A percentile compares a stretch with the other conserved stretches of the same genome.
These are phyloP conservation scores for Manis crassicaudata DNA, from an alignment of 2,797 vertebrate genomes.

Conservation along the genomic window DNA sequence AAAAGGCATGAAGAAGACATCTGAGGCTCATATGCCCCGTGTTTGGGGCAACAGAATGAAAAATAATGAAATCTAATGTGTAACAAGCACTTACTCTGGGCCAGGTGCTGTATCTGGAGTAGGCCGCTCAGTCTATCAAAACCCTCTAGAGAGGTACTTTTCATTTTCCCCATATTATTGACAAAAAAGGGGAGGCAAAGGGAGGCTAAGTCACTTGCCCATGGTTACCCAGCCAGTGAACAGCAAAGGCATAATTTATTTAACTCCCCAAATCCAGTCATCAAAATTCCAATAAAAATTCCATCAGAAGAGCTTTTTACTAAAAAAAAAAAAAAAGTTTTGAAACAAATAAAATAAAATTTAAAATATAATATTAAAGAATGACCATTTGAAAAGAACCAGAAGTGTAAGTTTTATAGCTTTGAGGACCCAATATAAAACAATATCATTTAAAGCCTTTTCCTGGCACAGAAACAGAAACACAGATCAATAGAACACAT, in stretches of 20 bases:
- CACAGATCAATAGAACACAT: not conserved
- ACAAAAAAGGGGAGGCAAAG: not conserved
- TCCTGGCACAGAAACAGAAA: constrained; percentile 28
- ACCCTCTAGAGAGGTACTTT: not conserved
- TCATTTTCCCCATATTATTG: not conserved
- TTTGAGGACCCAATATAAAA: constrained; percentile 9
- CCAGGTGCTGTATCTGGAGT: not conserved
- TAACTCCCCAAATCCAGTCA: not conserved
- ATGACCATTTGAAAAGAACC: not conserved
- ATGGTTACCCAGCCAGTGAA: not conserved
- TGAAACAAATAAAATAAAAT: not conserved
- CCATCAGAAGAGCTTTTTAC: not conserved
- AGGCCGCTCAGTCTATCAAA: not conserved
- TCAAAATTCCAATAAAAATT: not conserved
- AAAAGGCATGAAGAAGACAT: not conserved
- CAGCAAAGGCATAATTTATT: not conserved
- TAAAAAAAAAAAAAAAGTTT: not conserved
- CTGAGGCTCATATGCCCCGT: not conserved
- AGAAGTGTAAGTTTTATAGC: not conserved
- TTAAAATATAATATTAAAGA: not conserved
- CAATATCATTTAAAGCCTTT: not conserved
- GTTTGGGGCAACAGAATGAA: not conserved
- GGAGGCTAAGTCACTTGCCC: not conserved
- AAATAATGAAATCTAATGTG: not conserved
- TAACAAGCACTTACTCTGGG: not conserved